These are phyloP conservation scores for Listrodromus nycthemerus DNA, from an alignment of 2,888 invertebrate genomes.

Conservation along the genomic window DNA sequence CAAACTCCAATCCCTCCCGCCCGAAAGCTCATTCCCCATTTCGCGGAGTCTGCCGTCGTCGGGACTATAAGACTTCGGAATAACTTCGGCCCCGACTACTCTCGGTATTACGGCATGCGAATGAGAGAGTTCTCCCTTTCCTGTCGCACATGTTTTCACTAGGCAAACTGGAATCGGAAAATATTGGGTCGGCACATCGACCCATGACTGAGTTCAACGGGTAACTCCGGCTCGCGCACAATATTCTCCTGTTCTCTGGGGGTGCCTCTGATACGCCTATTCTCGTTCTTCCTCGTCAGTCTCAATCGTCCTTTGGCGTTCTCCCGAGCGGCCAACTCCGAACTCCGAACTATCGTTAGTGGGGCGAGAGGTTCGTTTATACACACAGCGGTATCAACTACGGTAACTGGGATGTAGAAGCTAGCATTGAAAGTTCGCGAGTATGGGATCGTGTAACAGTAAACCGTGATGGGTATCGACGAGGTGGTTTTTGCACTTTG, in stretches of 20 bases:
- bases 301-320: conserved; percentile 1
- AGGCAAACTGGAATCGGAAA: conserved; percentile 17
- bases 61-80: not conserved
- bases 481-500: conserved; percentile 2
- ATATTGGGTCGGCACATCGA: conserved; percentile 23
- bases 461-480: conserved; percentile 24
- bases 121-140: not conserved
- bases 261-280: not conserved
- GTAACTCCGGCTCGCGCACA: not conserved
- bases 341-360: conserved; percentile 35
- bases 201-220: conserved; percentile 18
- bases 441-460: not conserved
- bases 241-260: not conserved
- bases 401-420: not conserved
- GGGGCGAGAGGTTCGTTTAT: conserved; percentile 12
- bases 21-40: not conserved
- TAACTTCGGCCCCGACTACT: not conserved
- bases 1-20: not conserved
- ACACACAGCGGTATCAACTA: not conserved
- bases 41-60: not conserved
- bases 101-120: not conserved
- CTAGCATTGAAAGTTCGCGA: conserved; percentile 10
- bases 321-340: not conserved
- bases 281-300: conserved; percentile 17
- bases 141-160: conserved; percentile 5